phyloP scores from a whole-genome alignment of 2,888 invertebrate species.

The Tetranychus piercei region DNA sequence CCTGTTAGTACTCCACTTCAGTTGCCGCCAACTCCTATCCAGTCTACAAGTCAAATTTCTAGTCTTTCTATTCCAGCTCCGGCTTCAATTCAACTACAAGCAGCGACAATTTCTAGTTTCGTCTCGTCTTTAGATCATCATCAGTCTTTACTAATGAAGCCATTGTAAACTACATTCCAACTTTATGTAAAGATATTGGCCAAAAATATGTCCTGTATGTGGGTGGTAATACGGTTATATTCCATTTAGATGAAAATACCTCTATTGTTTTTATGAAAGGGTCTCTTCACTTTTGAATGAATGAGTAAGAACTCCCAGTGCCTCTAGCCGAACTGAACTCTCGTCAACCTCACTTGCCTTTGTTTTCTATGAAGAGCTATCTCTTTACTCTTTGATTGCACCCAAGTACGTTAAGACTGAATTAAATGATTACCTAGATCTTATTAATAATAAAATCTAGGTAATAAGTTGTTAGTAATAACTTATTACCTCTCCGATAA shows the following conservation, averaged over 20 bases:
- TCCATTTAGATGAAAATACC: constrained; percentile 18
- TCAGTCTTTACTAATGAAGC: neutral
- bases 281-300: constrained; percentile 17
- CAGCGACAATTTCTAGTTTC: neutral
- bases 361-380: too few relatives aligned
- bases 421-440: too few relatives aligned
- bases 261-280: constrained; percentile 19
- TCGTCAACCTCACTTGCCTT: too few relatives aligned
- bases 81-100: neutral
- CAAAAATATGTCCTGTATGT: constrained; percentile 15
- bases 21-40: neutral
- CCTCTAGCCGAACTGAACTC: too few relatives aligned
- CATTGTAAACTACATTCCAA: neutral
- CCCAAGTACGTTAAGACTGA: too few relatives aligned
- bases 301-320: too few relatives aligned
- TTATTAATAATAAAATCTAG: too few relatives aligned
- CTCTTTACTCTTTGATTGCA: too few relatives aligned
- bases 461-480: too few relatives aligned
- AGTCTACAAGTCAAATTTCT: neutral
- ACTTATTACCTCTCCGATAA: too few relatives aligned
- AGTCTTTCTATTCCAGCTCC: neutral
- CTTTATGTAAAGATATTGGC: constrained; percentile 7
- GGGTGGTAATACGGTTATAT: constrained; percentile 17
- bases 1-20: neutral
- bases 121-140: neutral